Conservation (phyloP, 2,797 vertebrate species). For the Cheirogaleus major region DNA sequence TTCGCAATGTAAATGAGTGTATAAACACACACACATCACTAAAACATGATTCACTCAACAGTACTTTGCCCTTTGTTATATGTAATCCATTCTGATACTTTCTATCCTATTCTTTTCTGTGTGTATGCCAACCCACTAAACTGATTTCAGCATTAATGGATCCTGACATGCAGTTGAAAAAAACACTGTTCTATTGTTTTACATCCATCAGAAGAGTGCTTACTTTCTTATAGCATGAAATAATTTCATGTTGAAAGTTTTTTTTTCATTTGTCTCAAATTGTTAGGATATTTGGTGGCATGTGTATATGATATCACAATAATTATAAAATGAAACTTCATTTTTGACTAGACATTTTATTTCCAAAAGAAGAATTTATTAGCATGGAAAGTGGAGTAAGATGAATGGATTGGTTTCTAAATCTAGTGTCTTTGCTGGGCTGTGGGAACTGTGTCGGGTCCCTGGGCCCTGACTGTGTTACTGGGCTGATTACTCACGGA, state of each 20-base stretch:
- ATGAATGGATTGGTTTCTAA: not conserved
- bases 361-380: slow-evolving; percentile 30
- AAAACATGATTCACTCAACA: not conserved
- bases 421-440: not conserved
- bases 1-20: not conserved
- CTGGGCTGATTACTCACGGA: not conserved
- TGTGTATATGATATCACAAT: not conserved
- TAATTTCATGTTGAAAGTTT: slow-evolving; percentile 2
- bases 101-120: not conserved
- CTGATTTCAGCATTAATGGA: slow-evolving; percentile 10
- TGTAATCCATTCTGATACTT: not conserved
- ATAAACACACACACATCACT: not conserved
- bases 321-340: slow-evolving; percentile 34
- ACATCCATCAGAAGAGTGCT: not conserved
- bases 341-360: slow-evolving; percentile 42
- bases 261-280: not conserved
- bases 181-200: not conserved
- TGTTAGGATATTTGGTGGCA: not conserved
- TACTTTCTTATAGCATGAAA: slow-evolving; percentile 35
- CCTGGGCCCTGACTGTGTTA: not conserved
- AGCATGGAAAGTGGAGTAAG: not conserved
- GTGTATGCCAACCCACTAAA: slow-evolving; percentile 4
- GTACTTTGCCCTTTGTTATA: not conserved
- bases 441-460: not conserved
- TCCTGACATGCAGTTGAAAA: not conserved